Base-by-base conservation (phyloP, 2,797 vertebrate species). In the Semaprochilodus insignis region DNA sequence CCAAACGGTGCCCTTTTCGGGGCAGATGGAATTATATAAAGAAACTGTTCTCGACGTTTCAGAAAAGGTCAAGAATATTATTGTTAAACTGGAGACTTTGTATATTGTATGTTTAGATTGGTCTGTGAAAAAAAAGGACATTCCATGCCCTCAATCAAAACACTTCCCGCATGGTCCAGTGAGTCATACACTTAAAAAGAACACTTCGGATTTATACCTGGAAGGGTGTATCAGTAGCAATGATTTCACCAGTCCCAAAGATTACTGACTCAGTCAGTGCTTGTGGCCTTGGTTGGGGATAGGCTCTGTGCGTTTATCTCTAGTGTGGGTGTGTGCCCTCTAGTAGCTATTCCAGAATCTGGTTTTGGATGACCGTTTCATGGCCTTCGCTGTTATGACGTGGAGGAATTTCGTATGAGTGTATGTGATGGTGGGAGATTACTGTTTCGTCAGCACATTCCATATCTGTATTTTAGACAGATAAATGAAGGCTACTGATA, bases 381-480 rank as follows among this genome's bases (percentile, higher is more conserved):
- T 57, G 13, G 19, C 63, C 34, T 34, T 48, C 6, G 0, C 51
- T 40, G 34, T 81, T 52, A 8, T 70, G 55, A 74, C 21, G 13
- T 67, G 65, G 65, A 67, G 17, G 65, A 21, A 36, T 67, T 34
- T 67, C 63, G 19, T 55, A 52, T 72, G 16, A 40, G 62, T 85
- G 77, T 83, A 72, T 87, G 86, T 85, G 89, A 88, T 31, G 51
- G 76, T 85, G 34, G 65, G 62, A 60, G 55, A 16, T 25, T 16
- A 19, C 17, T 36, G 25, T 66, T 13, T n/a, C 65, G 34, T 65
- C 66, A 66, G 59, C n/a, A 78, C 59, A 78, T 55, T 19, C 31
- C 3, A 15, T 11, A 75, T 77, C 76, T 84, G 65, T 82, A 40
- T 77, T 59, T 69, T 71, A 60, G 71, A 75, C 62, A 67, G 55